Evolutionary conservation across 2,888 invertebrate species (phyloP).

Genomic region (Odontomyia ornata): DNA sequence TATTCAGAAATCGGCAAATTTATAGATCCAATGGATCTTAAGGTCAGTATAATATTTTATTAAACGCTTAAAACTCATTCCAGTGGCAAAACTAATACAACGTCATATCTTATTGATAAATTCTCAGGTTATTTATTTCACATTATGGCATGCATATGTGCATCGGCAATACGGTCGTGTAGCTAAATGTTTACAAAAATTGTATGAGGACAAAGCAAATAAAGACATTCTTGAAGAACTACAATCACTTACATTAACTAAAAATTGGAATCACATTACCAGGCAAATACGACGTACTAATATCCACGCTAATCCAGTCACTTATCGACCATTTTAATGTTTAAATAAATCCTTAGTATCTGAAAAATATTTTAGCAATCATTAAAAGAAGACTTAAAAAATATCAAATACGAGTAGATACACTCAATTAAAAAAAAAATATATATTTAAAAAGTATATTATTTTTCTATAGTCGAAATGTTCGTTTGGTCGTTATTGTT

Average conservation of each 20-base stretch:
- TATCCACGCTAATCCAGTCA: slow-evolving; percentile 59
- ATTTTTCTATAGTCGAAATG: too few relatives aligned
- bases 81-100: background rate
- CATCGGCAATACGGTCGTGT: slow-evolving; percentile 84
- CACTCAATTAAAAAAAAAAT: too few relatives aligned
- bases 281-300: slow-evolving; percentile 57
- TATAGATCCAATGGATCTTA: slow-evolving; percentile 79
- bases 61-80: too few relatives aligned
- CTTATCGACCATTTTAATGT: slow-evolving; percentile 61
- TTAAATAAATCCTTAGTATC: slow-evolving; percentile 1
- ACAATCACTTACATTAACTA: slow-evolving; percentile 55
- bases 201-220: slow-evolving; percentile 82
- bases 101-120: too few relatives aligned
- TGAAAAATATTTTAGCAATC: background rate
- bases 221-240: slow-evolving; percentile 69
- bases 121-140: slow-evolving; percentile 79
- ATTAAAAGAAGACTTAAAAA: too few relatives aligned
- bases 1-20: slow-evolving; percentile 82
- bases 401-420: too few relatives aligned
- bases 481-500: background rate
- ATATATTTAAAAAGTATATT: too few relatives aligned
- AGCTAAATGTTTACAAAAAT: slow-evolving; percentile 76
- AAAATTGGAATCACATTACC: slow-evolving; percentile 60
- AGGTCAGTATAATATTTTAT: slow-evolving; percentile 65
- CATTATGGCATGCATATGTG: slow-evolving; percentile 82